Percentiles rank a stretch among this genome's conserved stretches.
phyloP scores from a whole-genome alignment of 2,797 vertebrate genomes.

The Chromis chromis region DNA sequence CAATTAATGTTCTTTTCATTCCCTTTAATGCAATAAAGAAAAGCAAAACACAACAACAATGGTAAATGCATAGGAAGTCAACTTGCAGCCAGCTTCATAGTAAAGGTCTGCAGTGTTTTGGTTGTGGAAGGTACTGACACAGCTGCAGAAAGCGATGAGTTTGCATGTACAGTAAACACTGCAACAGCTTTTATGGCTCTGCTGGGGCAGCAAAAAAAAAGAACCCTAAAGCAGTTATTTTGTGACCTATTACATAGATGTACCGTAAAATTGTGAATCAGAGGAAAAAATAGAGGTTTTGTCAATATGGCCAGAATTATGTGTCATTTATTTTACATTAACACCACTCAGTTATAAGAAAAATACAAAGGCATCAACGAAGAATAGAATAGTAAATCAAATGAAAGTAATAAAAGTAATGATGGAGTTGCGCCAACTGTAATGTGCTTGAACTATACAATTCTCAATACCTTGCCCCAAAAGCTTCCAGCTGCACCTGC shows the following conservation, averaged over 20 bases:
- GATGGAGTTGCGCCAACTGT: no score
- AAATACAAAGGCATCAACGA: neutral
- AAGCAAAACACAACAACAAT: no score
- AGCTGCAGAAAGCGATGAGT: neutral
- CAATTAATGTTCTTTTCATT: neutral
- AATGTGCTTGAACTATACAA: no score
- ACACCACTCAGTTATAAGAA: neutral
- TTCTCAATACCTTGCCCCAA: neutral
- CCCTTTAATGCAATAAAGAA: no score
- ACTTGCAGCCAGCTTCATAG: no score
- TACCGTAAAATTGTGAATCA: neutral
- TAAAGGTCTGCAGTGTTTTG: neutral
- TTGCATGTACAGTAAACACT: neutral
- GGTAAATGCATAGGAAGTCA: no score
- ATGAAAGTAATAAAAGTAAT: neutral
- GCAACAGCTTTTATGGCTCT: neutral
- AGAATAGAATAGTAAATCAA: neutral
- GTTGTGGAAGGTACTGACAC: neutral
- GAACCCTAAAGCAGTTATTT: neutral
- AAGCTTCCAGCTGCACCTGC: constrained; percentile 7
- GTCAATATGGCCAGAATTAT: neutral
- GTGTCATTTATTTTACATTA: no score
- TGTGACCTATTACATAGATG: neutral
- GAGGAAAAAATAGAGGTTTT: neutral
- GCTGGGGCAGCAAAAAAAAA: neutral